Evolutionary conservation across 2,888 invertebrate genomes (phyloP).

Genomic region (Hololepta plana): DNA sequence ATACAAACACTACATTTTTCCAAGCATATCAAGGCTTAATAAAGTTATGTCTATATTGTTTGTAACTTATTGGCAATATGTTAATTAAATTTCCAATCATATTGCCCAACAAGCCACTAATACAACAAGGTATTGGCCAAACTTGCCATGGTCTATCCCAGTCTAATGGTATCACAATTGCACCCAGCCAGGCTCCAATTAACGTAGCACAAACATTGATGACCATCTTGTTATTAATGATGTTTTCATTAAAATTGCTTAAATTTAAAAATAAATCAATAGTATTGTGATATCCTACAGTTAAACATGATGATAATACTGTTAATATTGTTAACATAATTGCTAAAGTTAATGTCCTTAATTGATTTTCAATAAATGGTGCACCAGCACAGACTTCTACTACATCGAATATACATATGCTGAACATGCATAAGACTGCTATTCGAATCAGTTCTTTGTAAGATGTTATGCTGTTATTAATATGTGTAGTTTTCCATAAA

Average conservation of each 20-base stretch:
- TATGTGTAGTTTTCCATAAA: no score
- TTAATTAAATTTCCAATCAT: constrained; percentile 31
- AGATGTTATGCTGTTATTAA: no score
- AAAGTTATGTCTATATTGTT: no score
- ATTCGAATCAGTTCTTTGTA: no score
- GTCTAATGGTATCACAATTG: constrained; percentile 71
- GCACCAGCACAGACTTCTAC: constrained; percentile 51
- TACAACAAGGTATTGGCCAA: constrained; percentile 56
- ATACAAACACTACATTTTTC: no score
- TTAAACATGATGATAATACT: constrained; percentile 40
- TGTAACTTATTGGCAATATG: no score
- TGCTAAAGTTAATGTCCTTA: constrained; percentile 50
- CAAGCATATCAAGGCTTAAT: no score
- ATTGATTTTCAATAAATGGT: constrained; percentile 39
- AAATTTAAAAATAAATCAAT: constrained; percentile 35
- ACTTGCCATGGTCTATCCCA: constrained; percentile 84
- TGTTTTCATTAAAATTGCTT: constrained; percentile 31
- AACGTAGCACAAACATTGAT: constrained; percentile 38
- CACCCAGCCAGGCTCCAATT: constrained; percentile 70
- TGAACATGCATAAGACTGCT: no score
- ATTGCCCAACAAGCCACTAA: constrained; percentile 48
- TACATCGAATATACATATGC: no score
- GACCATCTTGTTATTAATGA: constrained; percentile 36
- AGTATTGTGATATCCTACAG: constrained; percentile 38
- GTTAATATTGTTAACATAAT: constrained; percentile 40